Evolutionary conservation across 2,888 invertebrate species (phyloP).

Genomic region (Campoplex capitator): DNA sequence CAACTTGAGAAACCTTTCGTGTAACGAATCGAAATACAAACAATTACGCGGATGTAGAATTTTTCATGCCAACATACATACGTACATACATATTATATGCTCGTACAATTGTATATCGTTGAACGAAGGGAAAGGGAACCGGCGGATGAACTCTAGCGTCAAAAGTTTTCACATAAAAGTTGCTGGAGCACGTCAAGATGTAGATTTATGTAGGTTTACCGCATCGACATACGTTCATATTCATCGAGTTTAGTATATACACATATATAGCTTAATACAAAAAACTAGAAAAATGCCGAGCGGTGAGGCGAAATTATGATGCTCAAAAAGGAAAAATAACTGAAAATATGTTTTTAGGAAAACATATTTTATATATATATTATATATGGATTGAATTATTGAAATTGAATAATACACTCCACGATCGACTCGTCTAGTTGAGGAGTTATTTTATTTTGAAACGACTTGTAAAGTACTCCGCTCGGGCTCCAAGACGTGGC

Average conservation of each 20-base stretch:
- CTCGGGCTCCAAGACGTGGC: not conserved
- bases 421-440: not conserved
- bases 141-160: constrained; percentile 37
- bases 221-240: not conserved
- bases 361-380: no score
- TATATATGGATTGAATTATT: not conserved
- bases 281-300: not conserved
- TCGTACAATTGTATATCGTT: not conserved
- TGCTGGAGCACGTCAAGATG: constrained; percentile 38
- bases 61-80: not conserved
- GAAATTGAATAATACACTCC: not conserved
- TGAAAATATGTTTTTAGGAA: not conserved
- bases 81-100: not conserved
- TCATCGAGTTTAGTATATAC: not conserved
- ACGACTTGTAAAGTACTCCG: constrained; percentile 20
- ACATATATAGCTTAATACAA: not conserved
- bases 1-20: constrained; percentile 2
- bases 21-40: not conserved
- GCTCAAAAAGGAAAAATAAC: no score
- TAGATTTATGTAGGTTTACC: constrained; percentile 33
- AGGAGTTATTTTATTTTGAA: not conserved
- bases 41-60: not conserved
- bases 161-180: constrained; percentile 65
- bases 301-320: not conserved
- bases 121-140: not conserved